Conservation (phyloP, 1,140 invertebrate species). For the Asobara japonica region DNA sequence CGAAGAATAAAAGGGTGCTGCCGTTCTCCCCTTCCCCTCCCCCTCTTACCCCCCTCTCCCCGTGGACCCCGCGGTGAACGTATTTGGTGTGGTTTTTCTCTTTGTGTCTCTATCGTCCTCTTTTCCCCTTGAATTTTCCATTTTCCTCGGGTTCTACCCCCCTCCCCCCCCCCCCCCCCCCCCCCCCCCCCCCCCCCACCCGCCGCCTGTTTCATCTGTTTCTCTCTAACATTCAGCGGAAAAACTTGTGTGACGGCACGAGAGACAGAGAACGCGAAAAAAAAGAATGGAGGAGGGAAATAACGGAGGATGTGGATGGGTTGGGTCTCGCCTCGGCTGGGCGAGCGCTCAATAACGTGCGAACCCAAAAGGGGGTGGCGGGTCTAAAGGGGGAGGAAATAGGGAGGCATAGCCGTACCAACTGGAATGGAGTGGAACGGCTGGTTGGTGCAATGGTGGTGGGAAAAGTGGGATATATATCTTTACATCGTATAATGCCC, state of each 20-base stretch:
- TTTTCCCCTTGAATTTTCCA: conserved; percentile 56
- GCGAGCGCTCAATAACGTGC: conserved; percentile 69
- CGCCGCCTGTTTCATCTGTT: too few relatives aligned
- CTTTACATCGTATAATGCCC: not conserved
- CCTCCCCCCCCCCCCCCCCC: conserved; percentile 23
- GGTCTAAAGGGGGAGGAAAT: conserved; percentile 42
- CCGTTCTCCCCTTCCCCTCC: conserved; percentile 36
- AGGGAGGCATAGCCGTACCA: conserved; percentile 50
- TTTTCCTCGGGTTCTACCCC: conserved; percentile 44
- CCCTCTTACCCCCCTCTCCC: not conserved
- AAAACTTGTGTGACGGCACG: not conserved
- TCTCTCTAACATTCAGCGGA: conserved; percentile 25
- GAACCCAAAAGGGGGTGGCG: conserved; percentile 56
- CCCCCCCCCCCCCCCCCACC: conserved; percentile 16
- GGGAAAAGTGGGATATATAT: conserved; percentile 3
- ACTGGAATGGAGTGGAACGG: conserved; percentile 55
- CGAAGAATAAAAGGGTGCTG: conserved; percentile 39
- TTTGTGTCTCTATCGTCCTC: conserved; percentile 27
- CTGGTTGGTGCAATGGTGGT: conserved; percentile 46
- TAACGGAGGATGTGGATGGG: conserved; percentile 63
- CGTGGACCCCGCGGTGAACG: not conserved
- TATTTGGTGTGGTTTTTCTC: not conserved
- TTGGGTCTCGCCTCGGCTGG: conserved; percentile 65
- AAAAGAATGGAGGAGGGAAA: conserved; percentile 52
- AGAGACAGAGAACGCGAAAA: conserved; percentile 34